phyloP scores from a whole-genome alignment of 2,888 invertebrate genomes.

The Rhodophaea formosa region DNA sequence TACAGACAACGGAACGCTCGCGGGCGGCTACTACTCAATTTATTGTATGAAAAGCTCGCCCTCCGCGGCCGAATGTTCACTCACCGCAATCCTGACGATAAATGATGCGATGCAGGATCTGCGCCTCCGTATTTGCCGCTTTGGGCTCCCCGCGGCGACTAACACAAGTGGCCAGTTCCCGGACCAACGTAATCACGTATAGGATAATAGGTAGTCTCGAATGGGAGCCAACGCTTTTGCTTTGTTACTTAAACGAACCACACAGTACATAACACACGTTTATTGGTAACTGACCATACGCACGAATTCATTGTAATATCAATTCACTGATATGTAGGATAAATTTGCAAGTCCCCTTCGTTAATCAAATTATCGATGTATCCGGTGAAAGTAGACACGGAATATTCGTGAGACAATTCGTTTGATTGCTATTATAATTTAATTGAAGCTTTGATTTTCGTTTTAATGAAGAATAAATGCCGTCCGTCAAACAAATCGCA shows the following conservation, averaged over 20 bases:
- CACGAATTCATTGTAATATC: constrained; percentile 64
- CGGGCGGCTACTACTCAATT: constrained; percentile 23
- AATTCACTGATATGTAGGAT: constrained; percentile 53
- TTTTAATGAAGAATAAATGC: constrained; percentile 40
- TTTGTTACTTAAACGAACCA: constrained; percentile 75
- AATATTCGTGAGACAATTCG: constrained; percentile 15
- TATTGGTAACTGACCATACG: constrained; percentile 59
- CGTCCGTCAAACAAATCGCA: constrained; percentile 53
- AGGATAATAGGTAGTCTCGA: constrained; percentile 76
- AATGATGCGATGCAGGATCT: constrained; percentile 76
- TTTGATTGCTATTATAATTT: constrained; percentile 23
- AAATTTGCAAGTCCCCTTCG: constrained; percentile 55
- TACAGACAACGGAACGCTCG: constrained; percentile 28
- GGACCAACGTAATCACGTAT: constrained; percentile 72
- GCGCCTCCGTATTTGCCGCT: constrained; percentile 80
- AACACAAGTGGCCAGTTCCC: constrained; percentile 72
- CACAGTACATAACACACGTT: constrained; percentile 67
- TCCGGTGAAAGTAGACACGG: constrained; percentile 65
- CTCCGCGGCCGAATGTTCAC: constrained; percentile 43
- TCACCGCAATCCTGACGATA: constrained; percentile 78
- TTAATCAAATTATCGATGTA: constrained; percentile 72
- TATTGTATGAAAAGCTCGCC: constrained; percentile 9
- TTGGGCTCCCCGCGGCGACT: constrained; percentile 76
- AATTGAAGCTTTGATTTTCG: constrained; percentile 33
- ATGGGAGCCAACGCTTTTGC: constrained; percentile 69